Base-by-base conservation (phyloP, 2,888 invertebrate species). In the Heliconius erato region DNA sequence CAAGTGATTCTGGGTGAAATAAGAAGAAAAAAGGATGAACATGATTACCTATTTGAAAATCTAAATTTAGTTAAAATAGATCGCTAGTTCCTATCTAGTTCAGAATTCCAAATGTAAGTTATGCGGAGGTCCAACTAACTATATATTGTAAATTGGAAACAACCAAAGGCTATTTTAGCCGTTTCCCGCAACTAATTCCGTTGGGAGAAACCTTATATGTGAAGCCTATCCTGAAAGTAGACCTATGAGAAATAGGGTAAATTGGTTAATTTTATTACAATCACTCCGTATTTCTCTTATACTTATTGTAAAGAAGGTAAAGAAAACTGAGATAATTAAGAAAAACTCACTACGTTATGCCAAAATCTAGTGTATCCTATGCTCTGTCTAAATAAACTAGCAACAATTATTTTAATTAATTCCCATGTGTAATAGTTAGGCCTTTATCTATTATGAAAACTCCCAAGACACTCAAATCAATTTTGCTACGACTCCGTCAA, bases 71-170 rank as follows among this genome's bases (percentile, higher is more conserved):
- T 67, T 67, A 28, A 67, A 67, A 26, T 67, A 67, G 12, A 67
- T 67, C 2, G 16, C 16, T 67, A 63, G 63, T 63, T 12, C n/a
- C 12, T 71, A 72, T 72, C 44, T 72, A 72, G 49, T 44, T 72
- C 16, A 12, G 32, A 32, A 9, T 59, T 32, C 54, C n/a, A 74
- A 54, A 54, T 32, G 32, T 76, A 78, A 76, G 59, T 63, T 40
- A 23, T 6, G 23, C 16, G 19, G 11, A n/a, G n/a, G 28, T 59
- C 26, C 44, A 2, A 63, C 35, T 74, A 74, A 28, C 74, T 54
- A 78, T 78, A 9, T 28, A 68, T 67, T 78, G 68, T 68, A 68
- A 68, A 68, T 67, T 78, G 78, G 28, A 44, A 78, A 49, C 78
- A 7, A 49, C 65, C 28, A 32, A 44, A 32, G 78, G 23, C 28